Evolutionary conservation across 2,888 invertebrate genomes (phyloP).

Genomic region (Temnothorax ravouxi): DNA sequence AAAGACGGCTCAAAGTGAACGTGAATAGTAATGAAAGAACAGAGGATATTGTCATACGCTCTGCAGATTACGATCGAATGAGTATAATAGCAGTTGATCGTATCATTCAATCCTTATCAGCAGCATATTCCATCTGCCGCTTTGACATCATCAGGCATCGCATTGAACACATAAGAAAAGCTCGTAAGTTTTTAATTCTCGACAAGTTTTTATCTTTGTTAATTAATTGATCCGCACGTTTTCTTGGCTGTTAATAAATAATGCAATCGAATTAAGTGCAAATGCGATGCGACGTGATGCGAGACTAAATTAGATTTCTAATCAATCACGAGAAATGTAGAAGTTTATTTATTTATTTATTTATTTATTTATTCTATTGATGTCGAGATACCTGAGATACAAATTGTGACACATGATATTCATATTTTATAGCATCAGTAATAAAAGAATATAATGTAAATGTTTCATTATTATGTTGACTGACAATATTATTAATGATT

Average conservation of each 20-base stretch:
- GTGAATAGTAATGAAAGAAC: neutral
- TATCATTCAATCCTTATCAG: neutral
- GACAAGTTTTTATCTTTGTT: neutral
- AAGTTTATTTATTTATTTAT: neutral
- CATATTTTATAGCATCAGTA: neutral
- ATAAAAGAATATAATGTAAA: neutral
- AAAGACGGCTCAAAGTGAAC: constrained; percentile 16
- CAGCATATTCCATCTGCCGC: neutral
- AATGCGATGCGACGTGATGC: neutral
- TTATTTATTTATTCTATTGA: neutral
- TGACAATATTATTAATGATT: neutral
- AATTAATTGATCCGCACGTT: neutral
- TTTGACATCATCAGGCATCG: neutral
- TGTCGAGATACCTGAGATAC: neutral
- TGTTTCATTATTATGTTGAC: neutral
- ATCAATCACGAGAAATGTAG: neutral
- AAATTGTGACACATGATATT: neutral
- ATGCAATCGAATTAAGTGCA: neutral
- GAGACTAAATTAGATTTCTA: neutral
- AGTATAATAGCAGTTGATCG: neutral
- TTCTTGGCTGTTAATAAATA: neutral
- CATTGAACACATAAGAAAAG: neutral
- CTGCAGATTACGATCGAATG: neutral
- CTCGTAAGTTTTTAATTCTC: neutral
- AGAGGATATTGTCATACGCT: neutral